Base-by-base conservation (phyloP, 2,888 invertebrate genomes). In the Chironomus tentans region DNA sequence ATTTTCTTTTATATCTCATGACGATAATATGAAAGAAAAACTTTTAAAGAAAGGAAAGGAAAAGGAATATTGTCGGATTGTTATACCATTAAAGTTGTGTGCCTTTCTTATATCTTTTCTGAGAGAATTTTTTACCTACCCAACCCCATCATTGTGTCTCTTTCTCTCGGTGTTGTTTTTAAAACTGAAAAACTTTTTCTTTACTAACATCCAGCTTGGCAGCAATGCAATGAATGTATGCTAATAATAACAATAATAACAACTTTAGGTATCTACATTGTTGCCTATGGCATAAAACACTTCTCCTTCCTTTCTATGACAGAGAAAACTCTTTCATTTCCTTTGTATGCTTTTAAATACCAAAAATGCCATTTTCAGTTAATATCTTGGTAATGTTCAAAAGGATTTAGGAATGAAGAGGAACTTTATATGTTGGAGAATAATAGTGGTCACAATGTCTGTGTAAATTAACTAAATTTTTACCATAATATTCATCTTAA, bases 21-120 rank as follows among this genome's bases (percentile, higher is more conserved):
- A 18, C 10, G 38, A 56, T 18, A 56, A 56, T 18, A n/a, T 15
- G 10, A 71, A 46, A 50, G 22, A 18, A 13, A 15, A 72, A 72
- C 22, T 72, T 72, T 61, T 21, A 1, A 13, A 10, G 22, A 50
- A 28, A 72, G 21, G 62, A 70, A 70, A 7, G n/a, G 18, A 15
- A 50, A 56, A 56, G 38, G 38, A 38, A 38, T 38, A 38, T 38
- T 56, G 7, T 56, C 47, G 21, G 47, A 70, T 47, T 47, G 72
- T 72, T 72, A 62, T 62, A 38, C 61, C 62, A 61, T 72, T 72
- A 72, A 72, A 61, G 72, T 72, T 72, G 46, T 61, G 22, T 65
- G 15, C 15, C n/a, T 15, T 18, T 56, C 50, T 70, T 50, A 50
- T 15, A 72, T 72, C 28, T 13, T 62, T 48, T 38, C 56, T 15